phyloP scores from a whole-genome alignment of 2,797 vertebrate species.

The Hyperoplus immaculatus region DNA sequence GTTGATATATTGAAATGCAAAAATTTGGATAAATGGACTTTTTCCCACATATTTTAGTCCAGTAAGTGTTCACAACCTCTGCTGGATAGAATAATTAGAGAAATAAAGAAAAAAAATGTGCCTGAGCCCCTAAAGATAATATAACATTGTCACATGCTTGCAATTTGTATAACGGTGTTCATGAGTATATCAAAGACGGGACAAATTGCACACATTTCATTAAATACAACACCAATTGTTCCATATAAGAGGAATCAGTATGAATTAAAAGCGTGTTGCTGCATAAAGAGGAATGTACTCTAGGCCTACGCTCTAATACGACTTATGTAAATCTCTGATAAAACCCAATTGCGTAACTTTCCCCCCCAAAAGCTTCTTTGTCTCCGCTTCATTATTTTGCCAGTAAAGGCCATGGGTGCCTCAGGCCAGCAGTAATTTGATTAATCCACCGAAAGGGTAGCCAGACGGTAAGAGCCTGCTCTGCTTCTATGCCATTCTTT shows the following conservation, averaged over 20 bases:
- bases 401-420: slow-evolving; percentile 68
- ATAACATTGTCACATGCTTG: neutral
- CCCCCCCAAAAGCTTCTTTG: slow-evolving; percentile 81
- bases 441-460: slow-evolving; percentile 71
- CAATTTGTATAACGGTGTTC: neutral
- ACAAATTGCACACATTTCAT: slow-evolving; percentile 25
- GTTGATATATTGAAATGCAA: neutral
- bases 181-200: neutral
- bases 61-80: neutral
- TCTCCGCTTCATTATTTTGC: slow-evolving; percentile 72
- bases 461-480: slow-evolving; percentile 76
- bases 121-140: neutral
- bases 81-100: neutral
- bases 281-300: slow-evolving; percentile 62
- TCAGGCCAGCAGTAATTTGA: slow-evolving; percentile 65
- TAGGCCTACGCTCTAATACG: slow-evolving; percentile 69
- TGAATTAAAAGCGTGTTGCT: slow-evolving; percentile 36
- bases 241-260: slow-evolving; percentile 24
- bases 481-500: slow-evolving; percentile 38
- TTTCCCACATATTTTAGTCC: neutral
- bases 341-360: slow-evolving; percentile 78
- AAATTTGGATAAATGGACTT: neutral
- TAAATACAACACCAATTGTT: slow-evolving; percentile 25
- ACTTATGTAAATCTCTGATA: slow-evolving; percentile 84
- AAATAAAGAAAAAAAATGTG: neutral